Base-by-base conservation (phyloP, 2,888 invertebrate genomes). In the Ephialtes manifestator region DNA sequence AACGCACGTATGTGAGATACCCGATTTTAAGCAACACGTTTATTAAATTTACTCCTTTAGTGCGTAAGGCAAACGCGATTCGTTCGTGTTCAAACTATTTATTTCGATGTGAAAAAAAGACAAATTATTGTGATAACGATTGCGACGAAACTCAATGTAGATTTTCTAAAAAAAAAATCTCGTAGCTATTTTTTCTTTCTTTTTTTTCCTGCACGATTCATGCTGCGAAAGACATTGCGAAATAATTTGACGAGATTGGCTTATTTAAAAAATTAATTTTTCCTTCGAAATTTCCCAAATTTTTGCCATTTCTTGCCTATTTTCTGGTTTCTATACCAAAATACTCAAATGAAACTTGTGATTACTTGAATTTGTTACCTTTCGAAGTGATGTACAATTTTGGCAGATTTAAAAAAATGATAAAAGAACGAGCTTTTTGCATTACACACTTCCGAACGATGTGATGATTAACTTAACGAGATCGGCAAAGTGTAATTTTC, bases 91-190 rank as follows among this genome's bases (percentile, higher is more conserved):
- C 20, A 74, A 51, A 55, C 24, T 24, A 78, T 81, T 84, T 74
- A 84, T 86, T 81, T 80, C 58, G 51, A 68, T 67, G 74, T 68
- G 53, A 77, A 67, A 35, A 60, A 35, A n/a, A 60, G 35, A 60
- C 31, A 72, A 84, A 84, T 84, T 65, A 83, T 81, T 84, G 81
- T 86, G 85, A 82, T 85, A 76, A 74, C 78, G 65, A 65, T 79
- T 58, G 85, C 78, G 81, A 85, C 74, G 75, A 85, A 65, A 79
- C 65, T 71, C 65, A 74, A 75, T 68, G 81, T 84, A 24, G 15
- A 74, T 72, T 31, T 70, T 81, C 46, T 67, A n/a, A n/a, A n/a
- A n/a, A n/a, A 53, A 79, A 58, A 35, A 31, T 78, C 77, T 71
- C 15, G 76, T 63, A 58, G 35, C 53, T 51, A 46, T 60, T 65